A percentile compares a stretch with the other conserved stretches of the same genome.
These are phyloP conservation scores for Epirrita christyi DNA, from an alignment of 2,888 invertebrate genomes.

Conservation along the genomic window DNA sequence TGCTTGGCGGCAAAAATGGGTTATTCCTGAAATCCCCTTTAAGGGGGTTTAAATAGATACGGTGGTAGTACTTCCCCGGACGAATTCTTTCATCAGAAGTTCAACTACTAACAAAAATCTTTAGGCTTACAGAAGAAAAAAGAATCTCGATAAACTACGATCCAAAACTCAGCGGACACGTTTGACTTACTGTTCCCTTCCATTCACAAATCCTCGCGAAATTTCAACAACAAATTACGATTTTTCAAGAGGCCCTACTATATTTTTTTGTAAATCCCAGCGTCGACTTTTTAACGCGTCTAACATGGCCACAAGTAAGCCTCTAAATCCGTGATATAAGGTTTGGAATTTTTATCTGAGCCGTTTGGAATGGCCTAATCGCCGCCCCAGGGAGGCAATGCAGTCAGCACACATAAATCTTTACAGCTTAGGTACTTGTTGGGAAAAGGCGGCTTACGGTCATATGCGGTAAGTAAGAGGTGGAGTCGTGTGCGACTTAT, in stretches of 20 bases:
- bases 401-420: conserved; percentile 55
- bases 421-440: conserved; percentile 53
- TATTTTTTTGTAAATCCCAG: conserved; percentile 37
- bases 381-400: conserved; percentile 34
- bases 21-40: too few species aligned
- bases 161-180: conserved; percentile 3
- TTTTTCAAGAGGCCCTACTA: conserved; percentile 30
- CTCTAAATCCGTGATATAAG: conserved; percentile 57
- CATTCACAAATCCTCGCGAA: conserved; percentile 27
- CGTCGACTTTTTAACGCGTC: conserved; percentile 39
- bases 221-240: conserved; percentile 33
- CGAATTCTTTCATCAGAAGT: too few species aligned
- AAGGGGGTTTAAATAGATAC: too few species aligned
- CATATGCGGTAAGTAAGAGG: conserved; percentile 33
- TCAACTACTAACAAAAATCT: too few species aligned
- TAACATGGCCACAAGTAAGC: conserved; percentile 42
- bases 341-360: conserved; percentile 51
- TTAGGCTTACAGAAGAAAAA: neutral
- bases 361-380: conserved; percentile 39
- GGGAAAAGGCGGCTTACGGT: conserved; percentile 49
- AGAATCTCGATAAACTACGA: conserved; percentile 7
- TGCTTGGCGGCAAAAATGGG: too few species aligned
- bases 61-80: too few species aligned
- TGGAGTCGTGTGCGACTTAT: conserved; percentile 30
- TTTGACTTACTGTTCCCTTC: conserved; percentile 32